Evolutionary conservation across 2,113 vertebrate species (phyloP).

Genomic region (Gallinago paraguaiae): DNA sequence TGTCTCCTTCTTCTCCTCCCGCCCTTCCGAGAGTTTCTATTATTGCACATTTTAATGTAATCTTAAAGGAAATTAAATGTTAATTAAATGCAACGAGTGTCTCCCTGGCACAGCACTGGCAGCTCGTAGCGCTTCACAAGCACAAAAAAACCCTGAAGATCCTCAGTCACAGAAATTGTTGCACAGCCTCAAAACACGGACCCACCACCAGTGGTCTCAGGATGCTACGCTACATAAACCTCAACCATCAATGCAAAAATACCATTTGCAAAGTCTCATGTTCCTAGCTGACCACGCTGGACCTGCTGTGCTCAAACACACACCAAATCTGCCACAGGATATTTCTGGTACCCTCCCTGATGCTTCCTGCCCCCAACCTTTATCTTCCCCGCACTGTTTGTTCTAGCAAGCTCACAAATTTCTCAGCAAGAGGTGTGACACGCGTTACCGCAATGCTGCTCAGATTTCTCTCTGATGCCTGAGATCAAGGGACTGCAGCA

Average conservation of each 20-base stretch:
- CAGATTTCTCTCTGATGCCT: background rate
- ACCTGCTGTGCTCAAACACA: background rate
- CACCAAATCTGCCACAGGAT: fast-evolving
- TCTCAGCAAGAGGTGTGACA: conserved; percentile 22
- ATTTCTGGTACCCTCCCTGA: background rate
- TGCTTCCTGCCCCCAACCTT: background rate
- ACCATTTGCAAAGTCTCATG: fast-evolving
- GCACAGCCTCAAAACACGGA: background rate
- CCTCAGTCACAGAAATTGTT: background rate
- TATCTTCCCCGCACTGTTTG: background rate
- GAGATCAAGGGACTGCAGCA: conserved; percentile 43
- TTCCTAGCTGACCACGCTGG: background rate
- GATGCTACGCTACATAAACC: background rate
- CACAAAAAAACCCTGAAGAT: background rate
- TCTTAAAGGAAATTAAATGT: conserved; percentile 69
- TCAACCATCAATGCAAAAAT: background rate
- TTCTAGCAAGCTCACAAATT: background rate
- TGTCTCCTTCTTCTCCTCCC: conserved; percentile 37
- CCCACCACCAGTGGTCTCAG: fast-evolving
- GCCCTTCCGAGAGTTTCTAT: conserved; percentile 53
- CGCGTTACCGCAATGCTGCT: background rate
- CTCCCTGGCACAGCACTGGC: conserved; percentile 28
- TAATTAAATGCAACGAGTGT: conserved; percentile 63
- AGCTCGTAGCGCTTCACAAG: background rate
- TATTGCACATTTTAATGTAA: conserved; percentile 67